A percentile compares a stretch with the other conserved stretches of the same genome.
Conservation (phyloP, 2,797 vertebrate genomes). For the Sebastes hubbsi region DNA sequence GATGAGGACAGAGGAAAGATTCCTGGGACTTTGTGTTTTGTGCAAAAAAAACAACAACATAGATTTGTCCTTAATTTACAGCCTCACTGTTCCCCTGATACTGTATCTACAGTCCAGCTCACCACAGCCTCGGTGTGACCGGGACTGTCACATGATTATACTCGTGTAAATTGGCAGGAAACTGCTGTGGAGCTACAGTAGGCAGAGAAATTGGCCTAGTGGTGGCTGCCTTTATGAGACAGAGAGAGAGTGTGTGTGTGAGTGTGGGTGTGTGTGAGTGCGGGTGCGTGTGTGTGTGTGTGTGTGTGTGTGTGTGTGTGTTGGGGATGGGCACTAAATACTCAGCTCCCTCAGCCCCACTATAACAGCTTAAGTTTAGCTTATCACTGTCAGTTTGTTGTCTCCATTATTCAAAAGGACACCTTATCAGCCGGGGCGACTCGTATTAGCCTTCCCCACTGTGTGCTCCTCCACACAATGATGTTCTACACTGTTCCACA, state of each 20-base stretch:
- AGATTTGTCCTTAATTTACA: slow-evolving; percentile 22
- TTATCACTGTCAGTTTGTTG: slow-evolving; percentile 65
- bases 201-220: neutral
- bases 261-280: slow-evolving; percentile 13
- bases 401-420: slow-evolving; percentile 73
- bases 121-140: slow-evolving; percentile 12
- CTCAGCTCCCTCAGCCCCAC: slow-evolving; percentile 7
- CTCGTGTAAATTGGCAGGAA: slow-evolving; percentile 27
- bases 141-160: slow-evolving; percentile 32
- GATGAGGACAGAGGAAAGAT: slow-evolving; percentile 7
- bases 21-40: slow-evolving; percentile 51
- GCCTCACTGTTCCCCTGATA: slow-evolving; percentile 2
- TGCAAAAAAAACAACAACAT: slow-evolving; percentile 16
- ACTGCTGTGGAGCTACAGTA: slow-evolving; percentile 2
- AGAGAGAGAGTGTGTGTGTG: neutral
- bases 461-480: slow-evolving; percentile 54
- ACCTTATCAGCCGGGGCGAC: slow-evolving; percentile 60
- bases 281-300: neutral
- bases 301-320: neutral
- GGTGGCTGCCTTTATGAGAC: neutral
- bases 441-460: slow-evolving; percentile 53
- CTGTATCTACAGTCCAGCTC: slow-evolving; percentile 23
- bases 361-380: slow-evolving; percentile 58
- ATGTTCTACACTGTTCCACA: slow-evolving; percentile 59
- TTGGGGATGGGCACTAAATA: slow-evolving; percentile 34